phyloP scores from a whole-genome alignment of 2,797 vertebrate genomes.

The Xenops minutus region DNA sequence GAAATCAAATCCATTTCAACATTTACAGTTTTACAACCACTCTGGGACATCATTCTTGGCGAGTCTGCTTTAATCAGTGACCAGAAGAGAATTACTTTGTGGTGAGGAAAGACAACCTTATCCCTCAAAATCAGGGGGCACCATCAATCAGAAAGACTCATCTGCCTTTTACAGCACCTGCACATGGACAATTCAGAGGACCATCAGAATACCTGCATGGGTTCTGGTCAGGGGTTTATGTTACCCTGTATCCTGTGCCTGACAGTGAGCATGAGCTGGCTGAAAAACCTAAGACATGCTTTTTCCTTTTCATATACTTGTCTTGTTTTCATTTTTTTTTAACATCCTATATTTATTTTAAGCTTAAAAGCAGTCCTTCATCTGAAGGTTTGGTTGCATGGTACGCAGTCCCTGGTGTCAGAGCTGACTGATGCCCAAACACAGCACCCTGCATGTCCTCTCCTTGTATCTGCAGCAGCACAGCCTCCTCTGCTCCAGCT shows the following conservation, averaged over 20 bases:
- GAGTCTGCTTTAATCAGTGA: neutral
- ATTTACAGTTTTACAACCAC: neutral
- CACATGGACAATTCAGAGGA: neutral
- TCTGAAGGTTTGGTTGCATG: neutral
- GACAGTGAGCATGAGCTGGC: fast-evolving
- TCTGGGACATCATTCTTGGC: neutral
- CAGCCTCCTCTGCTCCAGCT: neutral
- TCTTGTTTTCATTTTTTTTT: neutral
- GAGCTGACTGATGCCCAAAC: neutral
- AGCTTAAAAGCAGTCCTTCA: neutral
- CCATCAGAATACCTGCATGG: fast-evolving
- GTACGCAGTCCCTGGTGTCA: fast-evolving
- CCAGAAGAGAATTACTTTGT: neutral
- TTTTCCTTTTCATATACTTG: neutral
- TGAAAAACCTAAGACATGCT: neutral
- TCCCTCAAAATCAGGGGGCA: neutral
- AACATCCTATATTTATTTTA: neutral
- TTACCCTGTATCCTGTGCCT: neutral
- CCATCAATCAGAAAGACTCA: neutral
- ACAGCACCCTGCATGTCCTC: fast-evolving
- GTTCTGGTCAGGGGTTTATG: neutral
- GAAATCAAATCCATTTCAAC: neutral
- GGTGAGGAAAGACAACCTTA: neutral
- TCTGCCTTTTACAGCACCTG: neutral
- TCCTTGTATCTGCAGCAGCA: neutral